phyloP scores from a whole-genome alignment of 2,797 vertebrate species.

The Buphagus erythrorhynchus region DNA sequence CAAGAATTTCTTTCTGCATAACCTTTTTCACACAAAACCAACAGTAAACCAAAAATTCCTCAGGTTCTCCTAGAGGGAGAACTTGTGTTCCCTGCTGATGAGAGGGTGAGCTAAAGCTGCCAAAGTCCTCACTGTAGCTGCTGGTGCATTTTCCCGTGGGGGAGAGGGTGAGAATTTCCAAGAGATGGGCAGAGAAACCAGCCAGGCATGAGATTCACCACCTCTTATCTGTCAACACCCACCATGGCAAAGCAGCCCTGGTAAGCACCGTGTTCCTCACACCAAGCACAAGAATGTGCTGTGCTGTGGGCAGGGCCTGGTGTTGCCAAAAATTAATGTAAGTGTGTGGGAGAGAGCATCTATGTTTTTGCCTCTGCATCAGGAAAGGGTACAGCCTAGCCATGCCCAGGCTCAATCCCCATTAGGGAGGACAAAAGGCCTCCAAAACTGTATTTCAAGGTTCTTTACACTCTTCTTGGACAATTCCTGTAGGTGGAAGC shows the following conservation, averaged over 20 bases:
- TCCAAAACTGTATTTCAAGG: not conserved
- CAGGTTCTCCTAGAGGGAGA: not conserved
- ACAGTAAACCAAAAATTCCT: not conserved
- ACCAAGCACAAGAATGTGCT: not conserved
- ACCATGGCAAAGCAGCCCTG: not conserved
- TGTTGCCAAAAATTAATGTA: not conserved
- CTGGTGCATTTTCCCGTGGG: not conserved
- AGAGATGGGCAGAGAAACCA: not conserved
- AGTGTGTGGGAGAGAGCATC: not conserved
- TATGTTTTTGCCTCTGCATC: not conserved
- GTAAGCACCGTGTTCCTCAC: not conserved
- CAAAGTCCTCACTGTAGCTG: not conserved
- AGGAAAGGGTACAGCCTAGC: not conserved
- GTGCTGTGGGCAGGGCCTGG: not conserved
- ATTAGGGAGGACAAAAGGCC: not conserved
- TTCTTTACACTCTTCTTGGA: not conserved
- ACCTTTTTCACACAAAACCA: not conserved
- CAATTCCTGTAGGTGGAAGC: not conserved
- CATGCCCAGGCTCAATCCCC: not conserved
- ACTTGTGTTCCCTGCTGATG: not conserved
- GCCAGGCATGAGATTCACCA: not conserved
- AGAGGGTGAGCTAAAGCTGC: not conserved
- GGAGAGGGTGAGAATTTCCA: not conserved
- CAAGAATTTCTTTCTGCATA: not conserved
- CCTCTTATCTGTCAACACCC: slow-evolving; percentile 5